phyloP scores from a whole-genome alignment of 2,888 invertebrate genomes.

The Diadromus collaris region DNA sequence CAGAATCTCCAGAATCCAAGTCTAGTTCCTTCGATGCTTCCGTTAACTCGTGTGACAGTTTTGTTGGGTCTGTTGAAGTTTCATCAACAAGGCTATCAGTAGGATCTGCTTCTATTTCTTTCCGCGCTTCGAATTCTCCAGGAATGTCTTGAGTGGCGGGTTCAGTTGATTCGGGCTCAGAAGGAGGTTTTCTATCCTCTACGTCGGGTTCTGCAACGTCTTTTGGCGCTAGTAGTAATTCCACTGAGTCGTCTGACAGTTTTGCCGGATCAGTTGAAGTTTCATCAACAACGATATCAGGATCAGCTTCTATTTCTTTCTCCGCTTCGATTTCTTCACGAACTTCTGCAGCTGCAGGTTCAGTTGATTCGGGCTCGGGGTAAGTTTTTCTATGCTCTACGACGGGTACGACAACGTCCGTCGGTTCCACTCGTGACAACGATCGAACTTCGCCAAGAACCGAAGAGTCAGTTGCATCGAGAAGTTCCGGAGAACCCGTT shows the following conservation, averaged over 20 bases:
- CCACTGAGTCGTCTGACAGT: background rate
- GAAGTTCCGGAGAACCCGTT: background rate
- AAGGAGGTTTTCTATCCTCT: background rate
- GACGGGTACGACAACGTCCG: background rate
- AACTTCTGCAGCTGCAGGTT: background rate
- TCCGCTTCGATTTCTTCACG: background rate
- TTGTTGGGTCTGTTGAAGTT: background rate
- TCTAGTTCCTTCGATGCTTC: background rate
- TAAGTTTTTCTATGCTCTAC: background rate
- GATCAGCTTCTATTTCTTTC: background rate
- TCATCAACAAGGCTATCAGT: background rate
- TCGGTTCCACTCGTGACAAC: conserved; percentile 12
- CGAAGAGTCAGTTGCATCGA: background rate
- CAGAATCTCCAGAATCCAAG: background rate
- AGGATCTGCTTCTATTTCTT: background rate
- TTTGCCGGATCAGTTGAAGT: background rate
- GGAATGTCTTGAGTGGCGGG: background rate
- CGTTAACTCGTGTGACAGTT: background rate
- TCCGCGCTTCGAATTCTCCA: background rate
- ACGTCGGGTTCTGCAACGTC: background rate
- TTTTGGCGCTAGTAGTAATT: background rate
- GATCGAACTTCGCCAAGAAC: background rate
- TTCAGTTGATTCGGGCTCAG: background rate
- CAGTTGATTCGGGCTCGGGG: background rate
- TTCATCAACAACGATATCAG: background rate